phyloP scores from a whole-genome alignment of 2,888 invertebrate genomes.

The Drosophila birchii region DNA sequence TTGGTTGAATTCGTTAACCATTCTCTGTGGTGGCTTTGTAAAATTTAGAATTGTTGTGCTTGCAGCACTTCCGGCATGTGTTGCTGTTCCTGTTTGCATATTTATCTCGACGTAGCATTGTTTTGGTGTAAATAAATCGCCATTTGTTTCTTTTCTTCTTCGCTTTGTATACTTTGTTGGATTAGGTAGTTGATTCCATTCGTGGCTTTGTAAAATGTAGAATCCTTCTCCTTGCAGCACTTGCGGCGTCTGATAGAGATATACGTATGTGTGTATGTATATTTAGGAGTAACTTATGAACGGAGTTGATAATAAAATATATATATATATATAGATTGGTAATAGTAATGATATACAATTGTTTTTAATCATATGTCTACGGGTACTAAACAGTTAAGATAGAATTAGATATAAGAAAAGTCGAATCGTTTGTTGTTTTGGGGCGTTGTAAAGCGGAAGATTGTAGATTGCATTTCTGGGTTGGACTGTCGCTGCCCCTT shows the following conservation, averaged over 20 bases:
- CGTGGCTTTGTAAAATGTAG: conserved; percentile 75
- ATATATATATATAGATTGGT: conserved; percentile 50
- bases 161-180: conserved; percentile 64
- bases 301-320: conserved; percentile 56
- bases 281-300: conserved; percentile 43
- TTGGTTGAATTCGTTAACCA: conserved; percentile 59
- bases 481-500: conserved; percentile 37
- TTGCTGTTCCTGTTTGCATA: conserved; percentile 36
- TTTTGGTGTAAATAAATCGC: conserved; percentile 63
- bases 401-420: conserved; percentile 49
- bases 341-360: conserved; percentile 58
- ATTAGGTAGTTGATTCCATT: conserved; percentile 52
- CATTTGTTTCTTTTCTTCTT: conserved; percentile 48
- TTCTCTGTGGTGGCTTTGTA: conserved; percentile 52
- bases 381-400: conserved; percentile 65
- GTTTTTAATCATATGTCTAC: conserved; percentile 46
- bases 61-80: conserved; percentile 76
- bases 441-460: conserved; percentile 52
- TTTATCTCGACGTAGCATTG: conserved; percentile 48
- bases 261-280: conserved; percentile 24
- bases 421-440: conserved; percentile 14
- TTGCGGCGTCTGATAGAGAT: conserved; percentile 67
- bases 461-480: conserved; percentile 54
- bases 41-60: conserved; percentile 77
- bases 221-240: conserved; percentile 74